A percentile compares a stretch with the other conserved stretches of the same genome.
Conservation (phyloP, 2,113 vertebrate genomes). For the Onychostruthus taczanowskii region DNA sequence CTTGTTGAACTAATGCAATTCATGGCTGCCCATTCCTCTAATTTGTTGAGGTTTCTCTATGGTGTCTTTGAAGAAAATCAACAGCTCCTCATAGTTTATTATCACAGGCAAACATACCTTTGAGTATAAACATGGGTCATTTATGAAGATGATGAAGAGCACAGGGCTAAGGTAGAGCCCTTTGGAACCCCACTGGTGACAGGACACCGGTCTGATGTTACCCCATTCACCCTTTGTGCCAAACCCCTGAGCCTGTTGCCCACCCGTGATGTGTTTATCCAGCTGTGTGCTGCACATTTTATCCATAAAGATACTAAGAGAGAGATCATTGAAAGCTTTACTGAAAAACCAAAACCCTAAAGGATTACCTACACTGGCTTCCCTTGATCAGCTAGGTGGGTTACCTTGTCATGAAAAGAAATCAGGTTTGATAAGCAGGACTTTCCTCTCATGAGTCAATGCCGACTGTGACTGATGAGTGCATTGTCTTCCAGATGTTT, state of each 20-base stretch:
- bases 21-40: not conserved
- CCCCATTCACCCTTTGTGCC: not conserved
- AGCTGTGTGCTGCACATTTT: not conserved
- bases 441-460: not conserved
- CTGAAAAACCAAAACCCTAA: not conserved
- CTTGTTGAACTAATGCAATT: not conserved
- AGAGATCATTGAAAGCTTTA: not conserved
- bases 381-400: not conserved
- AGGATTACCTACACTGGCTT: not conserved
- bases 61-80: not conserved
- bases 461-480: not conserved
- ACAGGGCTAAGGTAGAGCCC: not conserved
- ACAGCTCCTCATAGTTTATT: not conserved
- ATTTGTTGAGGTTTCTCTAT: not conserved
- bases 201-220: not conserved
- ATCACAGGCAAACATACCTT: not conserved
- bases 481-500: not conserved
- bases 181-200: not conserved
- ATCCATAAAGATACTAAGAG: not conserved
- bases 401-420: not conserved
- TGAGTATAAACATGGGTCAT: not conserved
- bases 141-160: not conserved
- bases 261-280: not conserved
- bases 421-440: not conserved
- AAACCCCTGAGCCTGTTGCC: not conserved